Base-by-base conservation (phyloP, 2,888 invertebrate species). In the Reticulitermes lucifugus region DNA sequence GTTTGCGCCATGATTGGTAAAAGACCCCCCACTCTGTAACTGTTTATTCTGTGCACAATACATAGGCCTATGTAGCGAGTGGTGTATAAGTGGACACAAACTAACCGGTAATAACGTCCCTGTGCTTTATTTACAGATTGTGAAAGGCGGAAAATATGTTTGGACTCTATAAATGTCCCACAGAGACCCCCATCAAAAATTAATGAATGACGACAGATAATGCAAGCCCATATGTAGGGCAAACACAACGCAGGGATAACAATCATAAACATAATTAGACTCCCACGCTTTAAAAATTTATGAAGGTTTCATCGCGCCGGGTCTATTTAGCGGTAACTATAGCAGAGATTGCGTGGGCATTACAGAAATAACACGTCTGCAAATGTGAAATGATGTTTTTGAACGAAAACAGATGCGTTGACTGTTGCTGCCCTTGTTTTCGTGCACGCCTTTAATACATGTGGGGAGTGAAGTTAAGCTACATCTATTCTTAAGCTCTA, bases 141-240 rank as follows among this genome's bases (percentile, higher is more conserved):
- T 80, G 60, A 60, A 80, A 55, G 60, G 80, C 46, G 80, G 59
- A 80, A 80, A 80, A 80, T 80, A 60, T 80, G 80, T 80, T 59
- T 80, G 80, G 80, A 59, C 80, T 35, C 80, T 60, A 80, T 80
- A 80, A 80, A 80, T 80, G 80, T 80, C 80, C 80, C 80, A 80
- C 80, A 21, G 80, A 80, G 80, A 80, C 80, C 80, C 25, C 60
- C 60, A 80, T 80, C 80, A 80, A 80, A 80, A 60, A 80, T 80
- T 80, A 80, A 80, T 80, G 60, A 59, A 60, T 60, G 29, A 60
- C 60, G 80, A 41, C 55, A 80, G 80, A 80, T 80, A 80, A 80
- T 80, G 35, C 80, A 59, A 55, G 35, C 29, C 29, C 25, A 25
- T 60, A 60, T 41, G 35, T 35, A 35, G 80, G 60, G 21, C 80